A percentile compares a stretch with the other conserved stretches of the same genome.
These are phyloP conservation scores for Netelia virgata DNA, from an alignment of 2,888 invertebrate genomes.

Conservation along the genomic window DNA sequence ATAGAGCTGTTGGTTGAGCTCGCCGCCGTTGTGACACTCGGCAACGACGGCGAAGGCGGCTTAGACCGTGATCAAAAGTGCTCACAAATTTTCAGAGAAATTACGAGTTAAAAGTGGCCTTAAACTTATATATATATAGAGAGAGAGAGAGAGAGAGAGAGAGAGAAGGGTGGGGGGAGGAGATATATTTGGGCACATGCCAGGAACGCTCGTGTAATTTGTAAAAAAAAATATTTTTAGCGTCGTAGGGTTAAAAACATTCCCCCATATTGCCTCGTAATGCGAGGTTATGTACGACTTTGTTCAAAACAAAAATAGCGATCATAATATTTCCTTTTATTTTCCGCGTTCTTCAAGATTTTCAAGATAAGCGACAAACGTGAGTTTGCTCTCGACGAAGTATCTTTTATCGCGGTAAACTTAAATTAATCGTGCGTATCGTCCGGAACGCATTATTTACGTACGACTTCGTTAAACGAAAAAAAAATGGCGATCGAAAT, in stretches of 20 bases:
- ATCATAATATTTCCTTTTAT: not conserved
- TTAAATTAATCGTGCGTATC: too few species aligned
- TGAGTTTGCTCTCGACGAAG: not conserved
- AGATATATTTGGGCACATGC: not conserved
- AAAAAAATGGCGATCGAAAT: too few species aligned
- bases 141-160: too few species aligned
- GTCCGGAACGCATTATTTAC: too few species aligned
- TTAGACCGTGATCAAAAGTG: not conserved
- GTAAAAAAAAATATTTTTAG: too few species aligned
- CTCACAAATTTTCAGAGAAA: not conserved
- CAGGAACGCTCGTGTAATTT: not conserved
- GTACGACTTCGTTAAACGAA: too few species aligned
- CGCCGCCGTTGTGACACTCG: slow-evolving; percentile 1
- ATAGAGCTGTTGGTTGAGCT: not conserved
- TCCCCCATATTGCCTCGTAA: not conserved
- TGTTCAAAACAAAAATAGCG: not conserved
- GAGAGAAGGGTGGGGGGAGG: not conserved
- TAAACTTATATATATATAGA: not conserved
- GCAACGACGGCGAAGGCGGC: not conserved
- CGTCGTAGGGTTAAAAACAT: too few species aligned
- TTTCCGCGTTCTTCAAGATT: not conserved
- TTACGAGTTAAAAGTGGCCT: not conserved
- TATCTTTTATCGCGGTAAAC: not conserved
- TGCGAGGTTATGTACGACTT: not conserved
- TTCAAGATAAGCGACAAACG: not conserved